These are phyloP conservation scores for Scaptodrosophila lebanonensis DNA, from an alignment of 1,140 invertebrate genomes.

Conservation along the genomic window DNA sequence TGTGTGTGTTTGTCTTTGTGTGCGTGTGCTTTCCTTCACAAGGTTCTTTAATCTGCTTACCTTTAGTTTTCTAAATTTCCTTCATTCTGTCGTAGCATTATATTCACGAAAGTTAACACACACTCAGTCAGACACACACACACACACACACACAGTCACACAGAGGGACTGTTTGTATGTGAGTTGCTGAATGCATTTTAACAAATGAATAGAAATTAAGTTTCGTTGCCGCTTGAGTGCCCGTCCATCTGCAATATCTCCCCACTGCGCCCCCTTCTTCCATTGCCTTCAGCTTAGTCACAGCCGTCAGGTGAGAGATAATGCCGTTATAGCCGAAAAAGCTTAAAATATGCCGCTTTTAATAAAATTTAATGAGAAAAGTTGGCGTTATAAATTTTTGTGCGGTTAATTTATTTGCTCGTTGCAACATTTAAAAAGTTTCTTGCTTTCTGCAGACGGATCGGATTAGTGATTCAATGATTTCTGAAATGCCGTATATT, in stretches of 20 bases:
- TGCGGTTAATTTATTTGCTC: constrained; percentile 70
- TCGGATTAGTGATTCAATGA: constrained; percentile 43
- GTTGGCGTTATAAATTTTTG: constrained; percentile 73
- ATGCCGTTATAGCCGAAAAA: constrained; percentile 71
- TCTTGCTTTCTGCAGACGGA: constrained; percentile 27
- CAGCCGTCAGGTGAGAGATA: constrained; percentile 66
- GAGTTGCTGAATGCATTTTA: constrained; percentile 51
- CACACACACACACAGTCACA: constrained; percentile 8
- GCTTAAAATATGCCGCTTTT: constrained; percentile 74
- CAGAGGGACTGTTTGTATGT: constrained; percentile 12
- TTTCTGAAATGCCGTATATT: constrained; percentile 28
- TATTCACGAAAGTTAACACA: constrained; percentile 64
- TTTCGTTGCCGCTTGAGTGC: constrained; percentile 67
- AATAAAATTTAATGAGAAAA: constrained; percentile 76
- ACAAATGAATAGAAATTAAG: constrained; percentile 75
- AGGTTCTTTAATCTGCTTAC: constrained; percentile 70
- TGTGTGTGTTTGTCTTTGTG: no score
- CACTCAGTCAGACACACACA: constrained; percentile 6
- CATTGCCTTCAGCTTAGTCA: constrained; percentile 1
- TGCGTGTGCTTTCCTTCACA: background rate
- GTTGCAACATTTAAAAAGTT: constrained; percentile 43
- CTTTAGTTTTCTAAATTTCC: constrained; percentile 74
- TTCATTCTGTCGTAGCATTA: constrained; percentile 67
- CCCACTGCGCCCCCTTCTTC: background rate
- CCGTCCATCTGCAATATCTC: background rate